phyloP scores from a whole-genome alignment of 2,888 invertebrate genomes.

The Hartigia nigra region DNA sequence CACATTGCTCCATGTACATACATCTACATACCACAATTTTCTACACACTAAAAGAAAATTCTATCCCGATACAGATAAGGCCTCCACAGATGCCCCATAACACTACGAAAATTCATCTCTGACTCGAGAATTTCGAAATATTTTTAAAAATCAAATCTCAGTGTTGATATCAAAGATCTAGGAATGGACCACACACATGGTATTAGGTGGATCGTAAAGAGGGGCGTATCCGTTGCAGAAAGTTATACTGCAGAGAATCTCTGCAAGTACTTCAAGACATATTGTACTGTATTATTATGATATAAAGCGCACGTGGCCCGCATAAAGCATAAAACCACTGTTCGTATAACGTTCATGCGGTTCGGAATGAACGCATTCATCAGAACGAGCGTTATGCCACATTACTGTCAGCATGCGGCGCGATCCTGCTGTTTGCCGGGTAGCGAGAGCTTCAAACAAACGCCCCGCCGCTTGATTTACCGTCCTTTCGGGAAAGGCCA shows the following conservation, averaged over 20 bases:
- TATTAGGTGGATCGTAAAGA: background rate
- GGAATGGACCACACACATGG: background rate
- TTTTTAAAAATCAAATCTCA: background rate
- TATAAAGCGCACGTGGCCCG: constrained; percentile 43
- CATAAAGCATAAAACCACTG: constrained; percentile 23
- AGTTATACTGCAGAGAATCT: background rate
- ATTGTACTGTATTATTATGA: constrained; percentile 40
- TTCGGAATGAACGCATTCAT: constrained; percentile 14
- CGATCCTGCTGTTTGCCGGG: constrained; percentile 15
- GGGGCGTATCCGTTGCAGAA: background rate
- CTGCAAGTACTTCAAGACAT: constrained; percentile 4
- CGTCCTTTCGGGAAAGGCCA: background rate
- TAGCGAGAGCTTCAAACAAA: constrained; percentile 1
- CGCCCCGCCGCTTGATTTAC: constrained; percentile 1
- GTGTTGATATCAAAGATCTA: background rate
- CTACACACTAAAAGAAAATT: too few relatives aligned
- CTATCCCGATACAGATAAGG: background rate
- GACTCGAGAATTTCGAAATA: background rate
- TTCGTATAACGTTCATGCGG: constrained; percentile 7
- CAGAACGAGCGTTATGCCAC: constrained; percentile 23
- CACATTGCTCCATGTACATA: background rate
- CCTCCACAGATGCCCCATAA: background rate
- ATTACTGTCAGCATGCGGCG: constrained; percentile 24
- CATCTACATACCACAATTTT: background rate
- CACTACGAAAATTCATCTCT: background rate